These are phyloP conservation scores for Xanthia icteritia DNA, from an alignment of 2,888 invertebrate genomes.

Conservation along the genomic window DNA sequence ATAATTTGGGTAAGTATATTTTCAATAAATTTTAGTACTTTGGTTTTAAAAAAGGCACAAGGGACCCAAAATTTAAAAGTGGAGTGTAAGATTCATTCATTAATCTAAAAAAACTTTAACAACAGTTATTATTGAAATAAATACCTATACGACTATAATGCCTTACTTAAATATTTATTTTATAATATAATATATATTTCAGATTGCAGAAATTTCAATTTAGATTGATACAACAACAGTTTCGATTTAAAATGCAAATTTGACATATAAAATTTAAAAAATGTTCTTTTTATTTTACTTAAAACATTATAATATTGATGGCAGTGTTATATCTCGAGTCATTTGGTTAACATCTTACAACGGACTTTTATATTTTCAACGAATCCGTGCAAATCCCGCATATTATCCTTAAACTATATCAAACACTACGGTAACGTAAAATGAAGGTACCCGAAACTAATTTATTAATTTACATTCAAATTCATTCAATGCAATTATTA, in stretches of 20 bases:
- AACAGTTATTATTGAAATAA: slow-evolving; percentile 60
- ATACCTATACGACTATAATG: slow-evolving; percentile 58
- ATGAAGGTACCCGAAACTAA: slow-evolving; percentile 47
- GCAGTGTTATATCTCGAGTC: slow-evolving; percentile 62
- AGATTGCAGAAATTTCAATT: slow-evolving; percentile 38
- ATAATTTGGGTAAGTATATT: slow-evolving; percentile 59
- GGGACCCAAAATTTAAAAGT: slow-evolving; percentile 70
- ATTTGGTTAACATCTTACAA: slow-evolving; percentile 34
- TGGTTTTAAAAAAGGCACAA: slow-evolving; percentile 81
- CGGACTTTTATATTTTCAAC: slow-evolving; percentile 31
- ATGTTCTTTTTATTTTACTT: slow-evolving; percentile 22
- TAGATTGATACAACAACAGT: slow-evolving; percentile 43
- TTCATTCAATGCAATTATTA: slow-evolving; percentile 37
- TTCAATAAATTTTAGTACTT: slow-evolving; percentile 69
- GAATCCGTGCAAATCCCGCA: slow-evolving; percentile 41
- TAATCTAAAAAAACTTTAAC: slow-evolving; percentile 59
- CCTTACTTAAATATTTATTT: slow-evolving; percentile 54
- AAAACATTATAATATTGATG: slow-evolving; percentile 60
- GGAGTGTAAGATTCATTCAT: slow-evolving; percentile 50
- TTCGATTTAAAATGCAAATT: slow-evolving; percentile 38
- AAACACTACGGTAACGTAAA: slow-evolving; percentile 56
- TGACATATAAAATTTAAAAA: slow-evolving; percentile 29
- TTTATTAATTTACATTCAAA: slow-evolving; percentile 26
- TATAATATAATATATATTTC: slow-evolving; percentile 43
- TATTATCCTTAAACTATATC: slow-evolving; percentile 48